Base-by-base conservation (phyloP, 2,888 invertebrate genomes). In the Amphipoea lucens region DNA sequence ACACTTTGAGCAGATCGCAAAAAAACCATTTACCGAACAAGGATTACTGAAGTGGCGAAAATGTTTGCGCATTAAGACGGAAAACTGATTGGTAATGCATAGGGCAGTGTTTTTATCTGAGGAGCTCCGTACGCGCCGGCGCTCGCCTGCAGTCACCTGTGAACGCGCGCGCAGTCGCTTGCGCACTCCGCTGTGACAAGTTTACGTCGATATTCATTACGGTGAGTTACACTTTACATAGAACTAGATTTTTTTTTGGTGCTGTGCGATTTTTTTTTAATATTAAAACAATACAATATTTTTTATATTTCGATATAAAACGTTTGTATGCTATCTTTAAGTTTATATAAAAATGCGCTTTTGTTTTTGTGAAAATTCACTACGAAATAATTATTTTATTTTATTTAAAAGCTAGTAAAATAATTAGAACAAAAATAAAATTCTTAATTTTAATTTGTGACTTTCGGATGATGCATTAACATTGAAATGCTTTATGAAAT, bases 101-200 rank as follows among this genome's bases (percentile, higher is more conserved):
- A 68, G 82, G 78, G 79, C 74, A 73, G 54, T 81, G 82, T 82
- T 84, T 84, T 84, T 84, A 88, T 89, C 88, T 74, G 76, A 76
- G 74, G 17, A 74, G 73, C 71, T 84, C 88, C 85, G 84, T 79
- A 84, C 81, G 84, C 87, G 78, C 75, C 76, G 81, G 57, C 12
- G 48, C 45, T 48, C 54, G 45, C 12, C 78, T 69, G 84, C 91
- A 90, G 92, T 91, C 86, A 84, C 85, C 89, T 90, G 90, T 88
- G 90, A 88, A 84, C 90, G 87, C 86, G 90, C 90, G 85, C 79
- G 85, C 80, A 68, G 68, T 20, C 80, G 83, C 90, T 83, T 81
- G 88, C 89, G 85, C 89, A 79, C 82, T 75, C 42, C 23, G 83
- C 62, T 80, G 86, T 70, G 82, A 82, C 79, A 65, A 85, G 63